Percentiles rank a stretch among this genome's conserved stretches.
Conservation (phyloP, 2,113 vertebrate species). For the Dicentrarchus labrax region DNA sequence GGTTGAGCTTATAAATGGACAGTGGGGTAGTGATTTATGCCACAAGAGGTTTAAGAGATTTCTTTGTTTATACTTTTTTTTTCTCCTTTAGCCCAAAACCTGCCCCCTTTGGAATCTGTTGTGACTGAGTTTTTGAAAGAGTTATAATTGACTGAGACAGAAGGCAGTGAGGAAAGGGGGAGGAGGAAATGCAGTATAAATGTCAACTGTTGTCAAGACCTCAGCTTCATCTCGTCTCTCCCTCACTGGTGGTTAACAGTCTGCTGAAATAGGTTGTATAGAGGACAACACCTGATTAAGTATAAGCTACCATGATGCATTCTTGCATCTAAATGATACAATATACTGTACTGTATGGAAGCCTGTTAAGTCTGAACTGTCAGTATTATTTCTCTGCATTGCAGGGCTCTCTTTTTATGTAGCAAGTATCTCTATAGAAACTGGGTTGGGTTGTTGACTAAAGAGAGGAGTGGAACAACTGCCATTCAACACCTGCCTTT, state of each 20-base stretch:
- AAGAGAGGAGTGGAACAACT: constrained; percentile 38
- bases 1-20: background rate
- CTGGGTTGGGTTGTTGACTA: constrained; percentile 59
- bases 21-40: background rate
- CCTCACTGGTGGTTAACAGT: background rate
- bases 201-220: constrained; percentile 20
- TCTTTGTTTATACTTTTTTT: background rate
- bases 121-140: background rate
- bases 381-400: constrained; percentile 27
- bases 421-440: constrained; percentile 27
- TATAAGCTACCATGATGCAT: background rate
- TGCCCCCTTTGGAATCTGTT: background rate
- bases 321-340: background rate
- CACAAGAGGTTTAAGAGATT: background rate
- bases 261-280: background rate
- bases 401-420: constrained; percentile 9
- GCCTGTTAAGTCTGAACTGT: background rate
- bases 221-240: constrained; percentile 7
- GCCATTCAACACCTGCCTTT: background rate
- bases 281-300: background rate
- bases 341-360: background rate
- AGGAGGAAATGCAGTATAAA: constrained; percentile 30
- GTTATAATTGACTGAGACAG: background rate
- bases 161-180: background rate
- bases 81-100: background rate